Base-by-base conservation (phyloP, 1,140 invertebrate species). In the Halesus radiatus region DNA sequence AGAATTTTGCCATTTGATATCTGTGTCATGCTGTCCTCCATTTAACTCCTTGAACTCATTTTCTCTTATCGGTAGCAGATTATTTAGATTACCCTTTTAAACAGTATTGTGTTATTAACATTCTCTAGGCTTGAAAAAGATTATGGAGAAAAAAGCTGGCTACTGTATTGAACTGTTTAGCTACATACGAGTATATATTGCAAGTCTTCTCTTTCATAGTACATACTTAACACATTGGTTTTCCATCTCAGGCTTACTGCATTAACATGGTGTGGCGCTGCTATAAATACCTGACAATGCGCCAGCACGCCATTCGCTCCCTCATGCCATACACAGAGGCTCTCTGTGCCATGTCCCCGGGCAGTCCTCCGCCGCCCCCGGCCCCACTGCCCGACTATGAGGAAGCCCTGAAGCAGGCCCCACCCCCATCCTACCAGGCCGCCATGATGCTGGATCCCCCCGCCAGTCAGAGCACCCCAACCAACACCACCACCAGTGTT, bases 211-310 rank as follows among this genome's bases (percentile, higher is more conserved):
- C 37, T 37, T 37, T 37, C 7, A 37, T 37, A 13, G 37, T n/a
- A n/a, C 3, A 37, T 29, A 3, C 2, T 29, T 29, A 37, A 37
- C 7, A 6, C 32, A 4, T 45, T 56, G 54, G 4, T 4, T 62
- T 32, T 66, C 16, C 16, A 13, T 79, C 88, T 3, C 87, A 95
- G 94, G 93, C 92, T 8, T 96, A 96, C 86, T 93, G 94, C 86
- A 94, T 96, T 87, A 92, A 93, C 82, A 92, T 96, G 79, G 94
- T 97, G 18, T 97, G 96, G 96, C 92, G 95, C 62, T 97, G 95
- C 90, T 96, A 97, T 90, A 96, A 96, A 88, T 97, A 94, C 87
- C 89, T 97, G 81, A 94, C 94, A 68, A 88, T 95, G 83, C 90
- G 92, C 26, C 89, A 91, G 82, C 91, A 93, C 84, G 89, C 91